Conservation (phyloP, 2,797 vertebrate species). For the Pseudotriccus pelzelni region DNA sequence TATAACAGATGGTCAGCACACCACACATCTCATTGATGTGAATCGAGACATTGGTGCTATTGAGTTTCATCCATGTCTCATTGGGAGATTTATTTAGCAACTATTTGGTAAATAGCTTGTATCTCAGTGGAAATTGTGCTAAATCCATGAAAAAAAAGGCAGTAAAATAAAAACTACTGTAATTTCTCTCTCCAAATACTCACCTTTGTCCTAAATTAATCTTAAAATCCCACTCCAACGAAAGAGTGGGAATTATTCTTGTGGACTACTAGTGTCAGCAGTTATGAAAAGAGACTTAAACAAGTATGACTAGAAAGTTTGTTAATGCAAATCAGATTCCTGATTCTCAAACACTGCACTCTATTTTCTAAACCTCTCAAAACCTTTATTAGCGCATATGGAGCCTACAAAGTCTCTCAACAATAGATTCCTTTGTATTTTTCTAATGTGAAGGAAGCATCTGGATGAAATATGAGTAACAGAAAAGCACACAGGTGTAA, state of each 20-base stretch:
- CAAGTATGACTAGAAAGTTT: neutral
- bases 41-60: slow-evolving; percentile 67
- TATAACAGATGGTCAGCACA: slow-evolving; percentile 72
- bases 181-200: neutral
- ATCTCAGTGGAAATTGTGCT: neutral
- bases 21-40: slow-evolving; percentile 54
- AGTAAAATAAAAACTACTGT: neutral
- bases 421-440: slow-evolving; percentile 49
- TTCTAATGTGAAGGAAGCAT: slow-evolving; percentile 31
- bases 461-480: slow-evolving; percentile 56
- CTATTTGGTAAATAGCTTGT: slow-evolving; percentile 19
- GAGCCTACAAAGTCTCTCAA: neutral
- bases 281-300: neutral
- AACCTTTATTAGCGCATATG: neutral
- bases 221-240: neutral
- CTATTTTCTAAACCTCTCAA: slow-evolving; percentile 13
- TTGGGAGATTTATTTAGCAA: slow-evolving; percentile 60
- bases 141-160: neutral
- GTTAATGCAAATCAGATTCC: neutral
- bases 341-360: neutral
- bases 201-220: neutral
- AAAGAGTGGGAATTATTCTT: neutral
- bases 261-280: neutral
- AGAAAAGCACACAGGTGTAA: slow-evolving; percentile 51
- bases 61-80: slow-evolving; percentile 65